These are phyloP conservation scores for Anhinga rufa DNA, from an alignment of 2,113 vertebrate genomes.

Conservation along the genomic window DNA sequence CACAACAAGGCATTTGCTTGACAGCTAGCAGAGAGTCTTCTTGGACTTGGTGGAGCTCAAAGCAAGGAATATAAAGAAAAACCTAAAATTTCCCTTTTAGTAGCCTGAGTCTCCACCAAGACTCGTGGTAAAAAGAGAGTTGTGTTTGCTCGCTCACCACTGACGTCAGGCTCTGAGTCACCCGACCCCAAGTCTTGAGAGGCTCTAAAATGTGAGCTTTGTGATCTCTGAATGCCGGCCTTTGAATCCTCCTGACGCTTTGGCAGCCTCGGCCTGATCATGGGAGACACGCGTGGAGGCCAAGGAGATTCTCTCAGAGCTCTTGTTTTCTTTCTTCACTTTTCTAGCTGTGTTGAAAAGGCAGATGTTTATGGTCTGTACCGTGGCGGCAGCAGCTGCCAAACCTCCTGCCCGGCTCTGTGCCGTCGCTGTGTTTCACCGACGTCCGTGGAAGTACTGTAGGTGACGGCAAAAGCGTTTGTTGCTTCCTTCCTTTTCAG, in stretches of 20 bases:
- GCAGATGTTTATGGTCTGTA: neutral
- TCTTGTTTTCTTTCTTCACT: neutral
- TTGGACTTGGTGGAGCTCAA: neutral
- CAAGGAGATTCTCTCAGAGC: neutral
- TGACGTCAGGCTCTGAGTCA: neutral
- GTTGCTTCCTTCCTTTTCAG: neutral
- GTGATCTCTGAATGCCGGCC: neutral
- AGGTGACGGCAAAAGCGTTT: too few relatives aligned
- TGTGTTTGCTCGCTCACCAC: neutral
- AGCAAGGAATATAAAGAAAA: neutral
- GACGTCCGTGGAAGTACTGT: fast-evolving
- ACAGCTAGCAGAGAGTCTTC: neutral
- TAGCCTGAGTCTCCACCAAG: neutral
- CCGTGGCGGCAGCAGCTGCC: neutral
- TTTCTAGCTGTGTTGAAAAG: neutral
- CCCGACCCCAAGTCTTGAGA: neutral
- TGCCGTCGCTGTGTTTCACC: neutral
- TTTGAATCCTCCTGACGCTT: neutral
- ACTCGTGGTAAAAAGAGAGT: neutral
- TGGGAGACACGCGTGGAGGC: neutral
- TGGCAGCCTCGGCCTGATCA: neutral
- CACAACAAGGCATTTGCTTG: neutral
- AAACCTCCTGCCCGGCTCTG: neutral
- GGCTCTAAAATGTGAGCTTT: neutral
- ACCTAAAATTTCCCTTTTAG: neutral